Conservation (phyloP, 2,888 invertebrate species). For the Yponomeuta evonymella region DNA sequence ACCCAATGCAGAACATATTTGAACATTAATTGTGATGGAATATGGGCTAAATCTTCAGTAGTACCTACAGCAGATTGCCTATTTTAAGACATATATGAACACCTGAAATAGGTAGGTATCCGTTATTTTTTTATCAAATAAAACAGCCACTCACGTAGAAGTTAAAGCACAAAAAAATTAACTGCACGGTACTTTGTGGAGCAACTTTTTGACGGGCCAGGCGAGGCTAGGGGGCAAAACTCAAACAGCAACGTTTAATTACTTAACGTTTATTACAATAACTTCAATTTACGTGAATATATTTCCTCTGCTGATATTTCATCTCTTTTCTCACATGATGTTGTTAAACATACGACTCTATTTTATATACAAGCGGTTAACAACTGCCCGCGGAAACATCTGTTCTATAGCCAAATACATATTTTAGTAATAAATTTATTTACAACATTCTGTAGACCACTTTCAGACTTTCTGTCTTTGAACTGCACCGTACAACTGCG, state of each 20-base stretch:
- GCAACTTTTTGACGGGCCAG: background rate
- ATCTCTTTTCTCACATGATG: background rate
- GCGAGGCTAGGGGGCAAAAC: background rate
- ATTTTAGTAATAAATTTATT: background rate
- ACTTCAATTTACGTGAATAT: constrained; percentile 1
- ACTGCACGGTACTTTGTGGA: background rate
- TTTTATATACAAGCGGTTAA: constrained; percentile 13
- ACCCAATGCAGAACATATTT: no score
- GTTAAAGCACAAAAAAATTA: background rate
- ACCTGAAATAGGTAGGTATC: no score
- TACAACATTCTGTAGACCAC: background rate
- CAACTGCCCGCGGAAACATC: background rate
- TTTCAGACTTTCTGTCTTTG: background rate
- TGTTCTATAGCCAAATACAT: constrained; percentile 3
- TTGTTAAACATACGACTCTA: background rate
- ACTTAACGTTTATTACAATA: constrained; percentile 8
- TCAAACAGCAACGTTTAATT: constrained; percentile 4
- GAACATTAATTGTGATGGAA: no score
- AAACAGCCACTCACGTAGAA: background rate
- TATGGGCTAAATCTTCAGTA: no score
- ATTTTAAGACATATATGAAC: no score
- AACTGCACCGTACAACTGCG: background rate
- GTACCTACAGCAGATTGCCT: no score
- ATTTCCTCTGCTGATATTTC: background rate
- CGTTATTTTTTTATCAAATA: no score